A percentile compares a stretch with the other conserved stretches of the same genome.
Evolutionary conservation across 2,797 vertebrate genomes (phyloP).

Genomic region (Girardinus metallicus): DNA sequence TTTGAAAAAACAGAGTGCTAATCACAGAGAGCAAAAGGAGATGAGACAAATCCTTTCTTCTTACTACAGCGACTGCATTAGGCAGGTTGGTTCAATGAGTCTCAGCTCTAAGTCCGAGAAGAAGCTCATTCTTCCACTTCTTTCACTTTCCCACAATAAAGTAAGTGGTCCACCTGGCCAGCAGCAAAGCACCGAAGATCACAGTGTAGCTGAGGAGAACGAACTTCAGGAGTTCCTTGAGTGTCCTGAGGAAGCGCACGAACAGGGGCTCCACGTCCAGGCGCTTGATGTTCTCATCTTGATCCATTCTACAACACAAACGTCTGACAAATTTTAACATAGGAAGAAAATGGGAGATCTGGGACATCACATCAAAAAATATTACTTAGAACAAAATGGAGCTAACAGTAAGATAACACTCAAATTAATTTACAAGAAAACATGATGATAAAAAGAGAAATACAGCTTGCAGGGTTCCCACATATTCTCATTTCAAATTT

Average conservation of each 20-base stretch:
- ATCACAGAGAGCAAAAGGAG: conserved; percentile 14
- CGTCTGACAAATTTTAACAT: conserved; percentile 2
- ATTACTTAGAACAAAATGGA: neutral
- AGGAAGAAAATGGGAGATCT: neutral
- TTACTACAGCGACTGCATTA: conserved; percentile 34
- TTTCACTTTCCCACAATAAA: conserved; percentile 89
- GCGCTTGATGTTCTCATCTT: conserved; percentile 53
- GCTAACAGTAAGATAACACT: neutral
- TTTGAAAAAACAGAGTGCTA: neutral
- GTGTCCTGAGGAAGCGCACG: conserved; percentile 89
- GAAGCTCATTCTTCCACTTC: conserved; percentile 13
- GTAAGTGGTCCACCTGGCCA: conserved; percentile 96
- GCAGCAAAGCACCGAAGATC: conserved; percentile 89
- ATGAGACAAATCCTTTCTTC: neutral
- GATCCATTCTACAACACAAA: conserved; percentile 66
- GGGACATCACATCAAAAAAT: neutral
- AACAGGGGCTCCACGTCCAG: conserved; percentile 83
- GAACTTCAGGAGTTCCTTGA: conserved; percentile 92
- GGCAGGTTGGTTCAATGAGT: conserved; percentile 16
- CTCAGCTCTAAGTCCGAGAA: conserved; percentile 29
- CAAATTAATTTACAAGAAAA: neutral
- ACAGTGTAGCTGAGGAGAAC: conserved; percentile 96
- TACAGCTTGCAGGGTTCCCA: too few species aligned
- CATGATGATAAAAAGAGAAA: neutral
- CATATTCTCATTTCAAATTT: neutral